Conservation (phyloP, 2,113 vertebrate genomes). For the Ophthalmolycus amberensis region DNA sequence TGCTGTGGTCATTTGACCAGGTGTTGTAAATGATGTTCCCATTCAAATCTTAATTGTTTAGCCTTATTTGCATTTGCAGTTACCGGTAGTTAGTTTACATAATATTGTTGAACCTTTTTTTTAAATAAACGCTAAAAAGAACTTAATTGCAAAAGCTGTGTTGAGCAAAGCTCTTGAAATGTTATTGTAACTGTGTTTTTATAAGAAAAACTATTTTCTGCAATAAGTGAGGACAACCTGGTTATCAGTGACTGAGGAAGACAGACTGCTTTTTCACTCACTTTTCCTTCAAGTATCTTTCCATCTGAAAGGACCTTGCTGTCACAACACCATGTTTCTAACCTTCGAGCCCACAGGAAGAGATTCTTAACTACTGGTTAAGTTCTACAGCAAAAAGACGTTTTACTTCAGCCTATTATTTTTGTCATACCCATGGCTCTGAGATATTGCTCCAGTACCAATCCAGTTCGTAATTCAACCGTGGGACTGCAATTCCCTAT, state of each 20-base stretch:
- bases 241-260: background rate
- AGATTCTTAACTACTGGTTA: background rate
- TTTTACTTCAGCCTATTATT: too few species aligned
- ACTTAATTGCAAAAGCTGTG: background rate
- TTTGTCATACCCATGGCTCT: background rate
- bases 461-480: slow-evolving; percentile 22
- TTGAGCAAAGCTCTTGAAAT: background rate
- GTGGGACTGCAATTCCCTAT: slow-evolving; percentile 8
- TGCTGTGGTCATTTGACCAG: too few species aligned
- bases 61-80: slow-evolving; percentile 1
- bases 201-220: background rate
- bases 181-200: background rate
- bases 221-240: background rate
- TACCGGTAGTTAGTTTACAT: background rate
- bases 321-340: background rate
- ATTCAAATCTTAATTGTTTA: too few species aligned
- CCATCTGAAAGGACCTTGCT: background rate
- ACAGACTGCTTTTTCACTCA: background rate
- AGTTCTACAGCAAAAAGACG: background rate
- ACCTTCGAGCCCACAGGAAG: too few species aligned
- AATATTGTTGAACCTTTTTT: background rate
- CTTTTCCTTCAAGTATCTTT: background rate
- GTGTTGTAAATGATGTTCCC: too few species aligned
- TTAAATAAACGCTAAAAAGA: background rate
- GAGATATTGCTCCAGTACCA: background rate